phyloP scores from a whole-genome alignment of 2,113 vertebrate species.

The Pogonocichla stellata region DNA sequence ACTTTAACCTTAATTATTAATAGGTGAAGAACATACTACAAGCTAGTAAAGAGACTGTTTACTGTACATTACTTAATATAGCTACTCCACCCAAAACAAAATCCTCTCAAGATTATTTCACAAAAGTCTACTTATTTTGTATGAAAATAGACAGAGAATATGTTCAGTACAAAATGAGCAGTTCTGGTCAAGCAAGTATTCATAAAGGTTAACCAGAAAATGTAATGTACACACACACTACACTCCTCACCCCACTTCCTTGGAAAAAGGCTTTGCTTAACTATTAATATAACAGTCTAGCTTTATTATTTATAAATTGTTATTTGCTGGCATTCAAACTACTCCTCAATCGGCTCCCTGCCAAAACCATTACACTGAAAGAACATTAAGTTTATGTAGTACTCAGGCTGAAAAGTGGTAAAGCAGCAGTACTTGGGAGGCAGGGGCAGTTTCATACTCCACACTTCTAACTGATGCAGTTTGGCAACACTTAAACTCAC shows the following conservation, averaged over 20 bases:
- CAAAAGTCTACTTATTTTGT: background rate
- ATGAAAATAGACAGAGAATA: background rate
- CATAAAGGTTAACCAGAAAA: background rate
- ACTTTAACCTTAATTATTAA: background rate
- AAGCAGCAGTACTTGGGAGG: background rate
- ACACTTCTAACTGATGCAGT: background rate
- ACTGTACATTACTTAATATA: background rate
- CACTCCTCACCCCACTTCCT: background rate
- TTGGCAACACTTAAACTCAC: background rate
- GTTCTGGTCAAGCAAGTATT: background rate
- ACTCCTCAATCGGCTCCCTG: background rate
- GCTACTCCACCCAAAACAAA: background rate
- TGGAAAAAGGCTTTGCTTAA: background rate
- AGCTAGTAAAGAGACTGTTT: background rate
- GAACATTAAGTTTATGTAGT: background rate
- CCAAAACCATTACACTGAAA: background rate
- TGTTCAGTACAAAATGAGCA: background rate
- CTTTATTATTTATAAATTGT: background rate
- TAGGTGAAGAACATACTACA: background rate
- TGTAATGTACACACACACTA: background rate
- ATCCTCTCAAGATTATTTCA: background rate
- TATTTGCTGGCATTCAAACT: background rate
- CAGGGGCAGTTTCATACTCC: background rate
- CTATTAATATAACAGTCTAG: background rate
- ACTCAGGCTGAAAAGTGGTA: background rate